These are phyloP conservation scores for Noturus placidus DNA, from an alignment of 2,113 vertebrate species.

Conservation along the genomic window DNA sequence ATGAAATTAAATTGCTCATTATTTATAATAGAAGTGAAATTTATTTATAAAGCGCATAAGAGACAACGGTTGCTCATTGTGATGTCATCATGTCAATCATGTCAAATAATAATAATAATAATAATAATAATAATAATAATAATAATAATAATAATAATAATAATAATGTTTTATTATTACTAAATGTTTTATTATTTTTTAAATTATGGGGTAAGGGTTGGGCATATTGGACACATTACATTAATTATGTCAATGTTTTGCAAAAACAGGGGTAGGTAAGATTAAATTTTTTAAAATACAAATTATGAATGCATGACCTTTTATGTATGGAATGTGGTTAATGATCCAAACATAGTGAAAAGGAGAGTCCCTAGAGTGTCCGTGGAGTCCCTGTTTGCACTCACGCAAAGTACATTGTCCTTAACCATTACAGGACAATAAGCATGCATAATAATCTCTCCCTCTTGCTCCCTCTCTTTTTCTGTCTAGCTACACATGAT, in stretches of 20 bases:
- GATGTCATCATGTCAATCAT: background rate
- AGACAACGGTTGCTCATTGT: background rate
- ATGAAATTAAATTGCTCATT: background rate
- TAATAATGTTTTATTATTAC: background rate
- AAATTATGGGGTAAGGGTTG: background rate
- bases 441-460: too few species aligned
- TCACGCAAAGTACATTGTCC: too few species aligned
- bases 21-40: background rate
- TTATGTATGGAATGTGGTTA: background rate
- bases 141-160: too few species aligned
- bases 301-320: background rate
- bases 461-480: too few species aligned
- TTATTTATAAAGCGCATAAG: background rate
- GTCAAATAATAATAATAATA: background rate
- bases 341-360: background rate
- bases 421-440: too few species aligned
- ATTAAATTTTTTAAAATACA: background rate
- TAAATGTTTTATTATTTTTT: background rate
- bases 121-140: background rate
- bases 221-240: background rate
- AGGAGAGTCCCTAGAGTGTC: background rate
- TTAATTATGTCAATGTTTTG: background rate
- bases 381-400: background rate
- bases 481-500: too few species aligned
- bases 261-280: background rate